phyloP scores from a whole-genome alignment of 2,113 vertebrate genomes.

The Synodontis membranacea region DNA sequence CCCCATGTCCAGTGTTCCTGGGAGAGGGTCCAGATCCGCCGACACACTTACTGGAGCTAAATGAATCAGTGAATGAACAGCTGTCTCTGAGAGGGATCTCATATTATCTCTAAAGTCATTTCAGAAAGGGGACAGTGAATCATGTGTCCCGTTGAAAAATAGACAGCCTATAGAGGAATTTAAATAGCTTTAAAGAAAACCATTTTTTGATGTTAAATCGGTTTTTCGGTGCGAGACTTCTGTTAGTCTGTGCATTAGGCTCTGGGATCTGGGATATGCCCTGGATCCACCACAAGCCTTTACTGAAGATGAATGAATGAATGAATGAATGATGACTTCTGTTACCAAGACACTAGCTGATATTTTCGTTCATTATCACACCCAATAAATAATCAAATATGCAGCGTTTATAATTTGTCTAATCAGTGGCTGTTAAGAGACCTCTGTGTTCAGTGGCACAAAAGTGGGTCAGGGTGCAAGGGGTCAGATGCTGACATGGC shows the following conservation, averaged over 20 bases:
- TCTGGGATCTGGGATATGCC: not conserved
- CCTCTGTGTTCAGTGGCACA: conserved; percentile 59
- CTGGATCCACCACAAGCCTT: not conserved
- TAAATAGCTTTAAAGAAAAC: not conserved
- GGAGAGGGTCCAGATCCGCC: not conserved
- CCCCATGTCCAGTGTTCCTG: not conserved
- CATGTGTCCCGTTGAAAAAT: not conserved
- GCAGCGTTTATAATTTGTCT: conserved; percentile 59
- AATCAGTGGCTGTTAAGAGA: conserved; percentile 58
- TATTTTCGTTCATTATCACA: conserved; percentile 60
- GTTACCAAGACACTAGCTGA: conserved; percentile 50
- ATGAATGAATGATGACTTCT: not conserved
- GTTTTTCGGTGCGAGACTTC: not conserved
- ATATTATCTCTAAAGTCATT: conserved; percentile 40
- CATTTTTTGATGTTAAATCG: not conserved
- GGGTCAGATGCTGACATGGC: conserved; percentile 36
- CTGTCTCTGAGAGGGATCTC: not conserved
- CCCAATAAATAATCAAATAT: conserved; percentile 27
- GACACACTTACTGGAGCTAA: not conserved
- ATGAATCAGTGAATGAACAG: not conserved
- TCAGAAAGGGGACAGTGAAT: conserved; percentile 13
- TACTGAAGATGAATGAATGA: not conserved
- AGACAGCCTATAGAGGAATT: not conserved
- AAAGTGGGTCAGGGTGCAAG: conserved; percentile 46
- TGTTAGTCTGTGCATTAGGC: not conserved